Evolutionary conservation across 2,797 vertebrate species (phyloP).

Genomic region (Cuculus canorus): DNA sequence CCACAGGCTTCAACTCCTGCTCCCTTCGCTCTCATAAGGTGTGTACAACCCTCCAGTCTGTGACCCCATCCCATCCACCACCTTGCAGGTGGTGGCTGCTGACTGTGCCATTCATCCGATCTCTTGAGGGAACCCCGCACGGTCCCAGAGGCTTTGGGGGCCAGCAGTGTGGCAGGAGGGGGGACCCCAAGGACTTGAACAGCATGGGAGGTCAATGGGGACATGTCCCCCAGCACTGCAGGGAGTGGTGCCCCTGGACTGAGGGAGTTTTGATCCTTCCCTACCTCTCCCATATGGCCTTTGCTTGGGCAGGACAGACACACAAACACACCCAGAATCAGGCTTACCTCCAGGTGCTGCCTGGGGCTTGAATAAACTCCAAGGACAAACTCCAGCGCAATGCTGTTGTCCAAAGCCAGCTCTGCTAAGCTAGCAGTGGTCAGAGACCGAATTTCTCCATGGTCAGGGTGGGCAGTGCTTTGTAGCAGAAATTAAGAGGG

Average conservation of each 20-base stretch:
- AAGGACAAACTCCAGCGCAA: not conserved
- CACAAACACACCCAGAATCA: not conserved
- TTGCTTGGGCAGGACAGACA: not conserved
- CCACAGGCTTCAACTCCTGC: not conserved
- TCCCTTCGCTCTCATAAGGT: no score
- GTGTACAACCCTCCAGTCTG: not conserved
- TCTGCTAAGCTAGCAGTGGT: not conserved
- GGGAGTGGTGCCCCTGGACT: not conserved
- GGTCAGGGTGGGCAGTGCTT: not conserved
- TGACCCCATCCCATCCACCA: not conserved
- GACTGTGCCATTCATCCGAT: not conserved
- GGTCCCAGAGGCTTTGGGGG: not conserved
- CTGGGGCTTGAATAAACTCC: not conserved
- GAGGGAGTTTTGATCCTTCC: not conserved
- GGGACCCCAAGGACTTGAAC: not conserved
- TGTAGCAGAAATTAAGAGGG: not conserved
- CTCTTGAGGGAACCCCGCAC: not conserved
- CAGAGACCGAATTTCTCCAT: accelerated
- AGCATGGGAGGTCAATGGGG: not conserved
- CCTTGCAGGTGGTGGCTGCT: not conserved
- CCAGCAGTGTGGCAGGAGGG: accelerated
- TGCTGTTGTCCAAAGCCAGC: not conserved
- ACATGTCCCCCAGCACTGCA: accelerated
- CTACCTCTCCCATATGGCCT: not conserved
- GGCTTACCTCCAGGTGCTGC: not conserved